phyloP scores from a whole-genome alignment of 64 coral and sea anemone genomes.

The Cladopsammia gracilis region DNA sequence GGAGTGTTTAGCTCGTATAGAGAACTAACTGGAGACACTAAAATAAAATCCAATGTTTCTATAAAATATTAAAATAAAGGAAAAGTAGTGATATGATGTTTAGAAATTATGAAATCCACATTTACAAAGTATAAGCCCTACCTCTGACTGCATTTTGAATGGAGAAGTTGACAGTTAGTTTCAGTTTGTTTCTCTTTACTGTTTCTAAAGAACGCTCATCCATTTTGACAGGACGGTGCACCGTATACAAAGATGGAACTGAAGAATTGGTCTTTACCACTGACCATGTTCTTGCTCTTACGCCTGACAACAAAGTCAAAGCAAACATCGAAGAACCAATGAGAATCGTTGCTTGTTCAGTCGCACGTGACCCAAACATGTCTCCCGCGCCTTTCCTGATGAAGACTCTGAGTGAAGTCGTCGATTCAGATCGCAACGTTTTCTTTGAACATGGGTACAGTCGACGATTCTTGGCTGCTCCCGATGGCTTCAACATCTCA shows the following conservation, averaged over 20 bases:
- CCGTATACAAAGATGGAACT: neutral
- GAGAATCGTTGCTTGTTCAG: constrained; percentile 28
- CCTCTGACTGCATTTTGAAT: too few species aligned
- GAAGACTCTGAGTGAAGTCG: constrained; percentile 34
- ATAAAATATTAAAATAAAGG: too few species aligned
- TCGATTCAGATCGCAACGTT: constrained; percentile 70
- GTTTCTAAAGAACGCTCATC: neutral
- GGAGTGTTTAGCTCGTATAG: too few species aligned
- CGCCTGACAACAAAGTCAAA: neutral
- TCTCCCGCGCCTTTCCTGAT: constrained; percentile 32
- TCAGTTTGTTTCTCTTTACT: neutral
- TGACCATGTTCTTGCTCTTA: constrained; percentile 49
- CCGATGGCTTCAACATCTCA: constrained; percentile 76
- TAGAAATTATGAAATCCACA: too few species aligned
- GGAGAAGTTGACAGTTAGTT: too few species aligned
- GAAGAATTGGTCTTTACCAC: neutral
- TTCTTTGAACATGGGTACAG: constrained; percentile 39
- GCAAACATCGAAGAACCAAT: neutral
- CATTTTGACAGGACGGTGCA: constrained; percentile 1
- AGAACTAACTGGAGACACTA: too few species aligned
- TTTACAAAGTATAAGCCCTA: too few species aligned
- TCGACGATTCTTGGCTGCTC: constrained; percentile 45
- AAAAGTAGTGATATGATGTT: too few species aligned
- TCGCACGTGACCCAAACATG: constrained; percentile 26
- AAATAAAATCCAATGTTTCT: too few species aligned